Evolutionary conservation across 2,113 vertebrate species (phyloP).

Genomic region (Xiphophorus hellerii): DNA sequence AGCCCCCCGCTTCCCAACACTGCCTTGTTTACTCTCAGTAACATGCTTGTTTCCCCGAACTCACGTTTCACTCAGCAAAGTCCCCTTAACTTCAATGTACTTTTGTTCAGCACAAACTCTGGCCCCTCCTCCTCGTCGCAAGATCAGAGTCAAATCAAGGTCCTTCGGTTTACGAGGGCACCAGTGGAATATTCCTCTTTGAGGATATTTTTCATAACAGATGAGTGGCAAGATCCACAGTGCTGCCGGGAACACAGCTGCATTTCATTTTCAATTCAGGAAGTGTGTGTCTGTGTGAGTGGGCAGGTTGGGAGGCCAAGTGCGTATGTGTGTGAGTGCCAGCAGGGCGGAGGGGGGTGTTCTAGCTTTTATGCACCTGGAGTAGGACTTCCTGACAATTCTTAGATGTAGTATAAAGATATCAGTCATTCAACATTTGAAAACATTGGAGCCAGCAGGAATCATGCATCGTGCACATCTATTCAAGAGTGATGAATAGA

Average conservation of each 20-base stretch:
- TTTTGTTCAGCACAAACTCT: not conserved
- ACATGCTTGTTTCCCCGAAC: constrained; percentile 62
- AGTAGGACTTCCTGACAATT: constrained; percentile 32
- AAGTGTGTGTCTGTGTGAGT: constrained; percentile 54
- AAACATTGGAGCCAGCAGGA: constrained; percentile 8
- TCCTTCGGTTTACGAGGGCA: constrained; percentile 26
- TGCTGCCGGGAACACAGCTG: constrained; percentile 74
- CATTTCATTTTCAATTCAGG: constrained; percentile 70
- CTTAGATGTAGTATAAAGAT: constrained; percentile 8
- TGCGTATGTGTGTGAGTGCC: constrained; percentile 5
- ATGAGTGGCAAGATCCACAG: constrained; percentile 53
- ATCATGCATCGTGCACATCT: constrained; percentile 11
- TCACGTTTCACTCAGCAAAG: constrained; percentile 52
- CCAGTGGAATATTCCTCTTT: constrained; percentile 48
- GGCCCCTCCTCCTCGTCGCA: not conserved
- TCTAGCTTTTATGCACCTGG: constrained; percentile 44
- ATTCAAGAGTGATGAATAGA: constrained; percentile 16
- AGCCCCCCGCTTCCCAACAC: constrained; percentile 37
- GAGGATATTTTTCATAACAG: constrained; percentile 56
- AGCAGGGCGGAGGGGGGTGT: not conserved
- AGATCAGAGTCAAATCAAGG: constrained; percentile 23
- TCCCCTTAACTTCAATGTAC: not conserved
- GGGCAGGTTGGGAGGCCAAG: constrained; percentile 18
- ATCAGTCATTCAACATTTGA: constrained; percentile 8
- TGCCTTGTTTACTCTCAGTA: constrained; percentile 61